Base-by-base conservation (phyloP, 1,140 invertebrate genomes). In the Temnothorax curvispinosus region DNA sequence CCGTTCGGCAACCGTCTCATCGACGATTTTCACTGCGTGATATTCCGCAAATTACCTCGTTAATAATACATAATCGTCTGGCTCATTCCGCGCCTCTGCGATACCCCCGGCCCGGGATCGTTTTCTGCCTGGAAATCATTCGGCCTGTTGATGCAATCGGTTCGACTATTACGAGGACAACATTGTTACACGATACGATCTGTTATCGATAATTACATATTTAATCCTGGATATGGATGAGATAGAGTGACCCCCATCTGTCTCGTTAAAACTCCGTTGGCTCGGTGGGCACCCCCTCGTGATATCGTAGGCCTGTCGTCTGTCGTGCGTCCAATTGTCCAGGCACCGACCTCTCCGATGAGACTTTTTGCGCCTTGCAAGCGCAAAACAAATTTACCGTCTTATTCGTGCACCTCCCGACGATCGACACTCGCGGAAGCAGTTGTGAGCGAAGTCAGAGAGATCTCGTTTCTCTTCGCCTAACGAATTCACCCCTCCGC, bases 171-270 rank as follows among this genome's bases (percentile, higher is more conserved):
- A 52, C 76, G 74, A 67, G 60, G 32, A 80, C 76, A 80, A 80
- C 74, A 76, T 76, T 76, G 74, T 80, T 80, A 80, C 76, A 80
- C 54, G 47, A 67, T 80, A 80, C n/a, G 76, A 80, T 80, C 76
- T 32, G 60, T 67, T 78, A 64, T 27, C 58, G 44, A 65, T 78
- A 62, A 64, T 65, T 80, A 65, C 44, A 52, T 50, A 52, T 80
- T 80, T 52, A 67, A 80, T 38, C 32, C 62, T 80, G 60, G 32
- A 80, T 75, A 41, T 38, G 60, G 35, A 47, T 80, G 47, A 80
- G 76, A 80, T 32, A 21, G 62, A 18, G 32, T 38, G 32, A 0
- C 35, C n/a, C 15, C 38, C 60, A 27, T 67, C 44, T 67, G 35
- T 67, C n/a, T 50, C 60, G 7, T 69, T 69, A 47, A 69, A 47